phyloP scores from a whole-genome alignment of 2,888 invertebrate species.

The Onchidella celtica region DNA sequence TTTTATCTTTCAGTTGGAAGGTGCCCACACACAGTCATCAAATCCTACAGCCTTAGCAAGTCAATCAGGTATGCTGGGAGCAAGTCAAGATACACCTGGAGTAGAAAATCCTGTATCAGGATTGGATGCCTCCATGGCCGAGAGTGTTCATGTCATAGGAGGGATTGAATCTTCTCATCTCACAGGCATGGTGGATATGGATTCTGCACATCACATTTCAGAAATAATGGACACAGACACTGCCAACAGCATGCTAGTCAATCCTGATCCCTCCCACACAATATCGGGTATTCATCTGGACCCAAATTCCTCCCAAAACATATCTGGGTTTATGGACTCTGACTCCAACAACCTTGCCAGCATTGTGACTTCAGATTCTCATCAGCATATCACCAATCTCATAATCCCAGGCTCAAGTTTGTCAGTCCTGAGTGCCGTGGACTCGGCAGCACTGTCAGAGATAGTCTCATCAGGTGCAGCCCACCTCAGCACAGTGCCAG shows the following conservation, averaged over 20 bases:
- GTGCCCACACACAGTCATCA: not conserved
- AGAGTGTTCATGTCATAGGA: slow-evolving; percentile 31
- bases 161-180: slow-evolving; percentile 35
- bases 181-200: slow-evolving; percentile 24
- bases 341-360: slow-evolving; percentile 33
- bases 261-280: slow-evolving; percentile 20
- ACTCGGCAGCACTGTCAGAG: slow-evolving; percentile 42
- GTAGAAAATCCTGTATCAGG: slow-evolving; percentile 19
- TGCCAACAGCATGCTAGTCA: slow-evolving; percentile 13
- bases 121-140: slow-evolving; percentile 16
- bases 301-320: slow-evolving; percentile 18
- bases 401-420: slow-evolving; percentile 10
- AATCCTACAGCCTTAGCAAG: not conserved
- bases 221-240: slow-evolving; percentile 30
- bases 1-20: slow-evolving; percentile 33
- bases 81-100: not conserved
- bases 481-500: slow-evolving; percentile 13
- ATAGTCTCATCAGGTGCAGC: slow-evolving; percentile 39
- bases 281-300: slow-evolving; percentile 29
- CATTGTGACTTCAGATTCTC: slow-evolving; percentile 15
- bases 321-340: slow-evolving; percentile 37
- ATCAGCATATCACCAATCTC: slow-evolving; percentile 26
- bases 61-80: not conserved
- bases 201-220: slow-evolving; percentile 18
- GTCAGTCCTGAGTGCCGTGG: slow-evolving; percentile 31